phyloP scores from a whole-genome alignment of 2,113 vertebrate species.

The Psittacus erithacus region DNA sequence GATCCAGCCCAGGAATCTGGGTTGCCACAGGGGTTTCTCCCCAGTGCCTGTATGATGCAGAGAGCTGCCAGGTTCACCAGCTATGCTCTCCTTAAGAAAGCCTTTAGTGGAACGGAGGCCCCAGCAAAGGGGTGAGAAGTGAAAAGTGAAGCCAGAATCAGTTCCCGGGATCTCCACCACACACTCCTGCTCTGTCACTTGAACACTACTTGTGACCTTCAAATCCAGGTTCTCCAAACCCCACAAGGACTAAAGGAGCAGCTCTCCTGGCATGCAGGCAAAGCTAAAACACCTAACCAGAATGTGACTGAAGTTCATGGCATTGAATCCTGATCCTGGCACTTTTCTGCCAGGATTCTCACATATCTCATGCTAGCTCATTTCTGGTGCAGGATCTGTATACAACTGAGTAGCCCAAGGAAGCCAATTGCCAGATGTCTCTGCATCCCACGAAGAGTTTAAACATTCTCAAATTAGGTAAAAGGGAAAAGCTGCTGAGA shows the following conservation, averaged over 20 bases:
- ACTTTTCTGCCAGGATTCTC: not conserved
- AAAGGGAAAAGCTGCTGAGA: not conserved
- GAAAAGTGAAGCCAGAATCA: rapidly evolving
- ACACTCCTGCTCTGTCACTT: not conserved
- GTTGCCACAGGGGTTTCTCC: not conserved
- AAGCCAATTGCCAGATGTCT: not conserved
- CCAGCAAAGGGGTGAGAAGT: not conserved
- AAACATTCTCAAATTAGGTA: not conserved
- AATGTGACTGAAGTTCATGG: not conserved
- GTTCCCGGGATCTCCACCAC: not conserved
- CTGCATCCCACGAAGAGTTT: not conserved
- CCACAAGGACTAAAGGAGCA: not conserved
- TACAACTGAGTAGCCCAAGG: not conserved
- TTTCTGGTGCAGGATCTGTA: not conserved
- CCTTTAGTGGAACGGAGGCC: not conserved
- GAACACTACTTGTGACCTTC: not conserved
- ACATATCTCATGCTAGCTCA: not conserved
- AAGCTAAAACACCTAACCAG: not conserved
- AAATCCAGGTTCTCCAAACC: not conserved
- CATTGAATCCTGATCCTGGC: not conserved
- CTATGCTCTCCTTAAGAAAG: not conserved
- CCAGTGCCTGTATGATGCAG: not conserved
- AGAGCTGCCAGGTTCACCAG: not conserved
- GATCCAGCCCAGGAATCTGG: not conserved
- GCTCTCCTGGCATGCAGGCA: not conserved